Conservation (phyloP, 37 sponge, comb jelly and placozoan species). For the Haliclona indistincta region DNA sequence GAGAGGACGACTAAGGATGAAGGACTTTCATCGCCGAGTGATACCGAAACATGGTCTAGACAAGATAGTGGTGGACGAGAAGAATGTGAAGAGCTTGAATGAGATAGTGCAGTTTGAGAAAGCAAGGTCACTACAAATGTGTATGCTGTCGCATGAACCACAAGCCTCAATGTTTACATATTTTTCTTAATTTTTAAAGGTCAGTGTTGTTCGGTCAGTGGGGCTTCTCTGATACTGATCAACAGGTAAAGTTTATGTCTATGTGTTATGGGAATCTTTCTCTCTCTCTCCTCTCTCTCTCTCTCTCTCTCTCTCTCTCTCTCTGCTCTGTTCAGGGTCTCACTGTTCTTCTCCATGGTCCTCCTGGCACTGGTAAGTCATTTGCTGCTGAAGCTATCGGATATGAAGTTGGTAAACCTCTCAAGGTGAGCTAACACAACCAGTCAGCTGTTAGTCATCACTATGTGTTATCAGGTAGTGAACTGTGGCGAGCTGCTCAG, state of each 20-base stretch:
- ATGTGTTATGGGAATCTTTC: no score
- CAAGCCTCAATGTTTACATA: no score
- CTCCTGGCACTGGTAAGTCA: slow-evolving; percentile 85
- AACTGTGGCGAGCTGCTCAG: slow-evolving; percentile 90
- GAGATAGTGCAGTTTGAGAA: slow-evolving; percentile 87
- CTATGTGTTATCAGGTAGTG: slow-evolving; percentile 52
- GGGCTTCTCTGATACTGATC: slow-evolving; percentile 69
- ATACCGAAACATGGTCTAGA: slow-evolving; percentile 73
- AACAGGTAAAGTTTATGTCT: no score
- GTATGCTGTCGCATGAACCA: no score
- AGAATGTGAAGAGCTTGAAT: slow-evolving; percentile 34
- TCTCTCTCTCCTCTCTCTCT: no score
- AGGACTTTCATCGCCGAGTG: slow-evolving; percentile 85
- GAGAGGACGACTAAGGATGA: slow-evolving; percentile 87
- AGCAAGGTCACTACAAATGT: slow-evolving; percentile 53
- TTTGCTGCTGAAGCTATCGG: slow-evolving; percentile 84
- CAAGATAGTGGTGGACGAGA: slow-evolving; percentile 55
- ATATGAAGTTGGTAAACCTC: slow-evolving; percentile 87
- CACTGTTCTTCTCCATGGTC: slow-evolving; percentile 77
- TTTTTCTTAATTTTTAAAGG: slow-evolving; percentile 31
- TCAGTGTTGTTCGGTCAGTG: slow-evolving; percentile 88
- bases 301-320: no score
- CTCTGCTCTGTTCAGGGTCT: no score
- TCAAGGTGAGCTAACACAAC: slow-evolving; percentile 46
- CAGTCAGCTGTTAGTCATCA: not conserved